These are phyloP conservation scores for Oenanthe oenanthe DNA, from an alignment of 2,113 vertebrate species.

Conservation along the genomic window DNA sequence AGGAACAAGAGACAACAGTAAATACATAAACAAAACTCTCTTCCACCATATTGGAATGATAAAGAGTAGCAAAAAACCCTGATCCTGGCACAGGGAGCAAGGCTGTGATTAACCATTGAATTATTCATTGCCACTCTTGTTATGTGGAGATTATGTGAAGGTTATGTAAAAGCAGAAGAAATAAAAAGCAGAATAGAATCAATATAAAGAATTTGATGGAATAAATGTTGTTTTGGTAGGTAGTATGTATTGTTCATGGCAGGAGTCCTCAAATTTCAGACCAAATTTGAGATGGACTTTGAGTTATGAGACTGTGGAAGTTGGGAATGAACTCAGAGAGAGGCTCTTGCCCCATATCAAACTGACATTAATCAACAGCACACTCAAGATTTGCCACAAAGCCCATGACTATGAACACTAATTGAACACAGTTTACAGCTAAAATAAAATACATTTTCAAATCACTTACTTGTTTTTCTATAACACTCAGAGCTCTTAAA, in stretches of 20 bases:
- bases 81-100: not conserved
- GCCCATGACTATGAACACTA: not conserved
- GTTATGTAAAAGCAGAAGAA: not conserved
- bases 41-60: not conserved
- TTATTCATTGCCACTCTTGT: not conserved
- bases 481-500: not conserved
- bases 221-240: not conserved
- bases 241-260: not conserved
- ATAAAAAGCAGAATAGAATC: not conserved
- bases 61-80: not conserved
- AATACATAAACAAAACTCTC: not conserved
- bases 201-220: not conserved
- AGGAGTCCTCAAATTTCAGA: not conserved
- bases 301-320: not conserved
- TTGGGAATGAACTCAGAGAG: not conserved
- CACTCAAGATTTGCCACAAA: not conserved
- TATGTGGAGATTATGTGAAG: not conserved
- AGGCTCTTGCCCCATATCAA: not conserved
- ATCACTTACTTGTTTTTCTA: not conserved
- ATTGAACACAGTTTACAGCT: not conserved
- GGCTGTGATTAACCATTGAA: not conserved
- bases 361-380: not conserved
- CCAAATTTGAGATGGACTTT: not conserved
- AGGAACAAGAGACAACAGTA: not conserved
- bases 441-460: not conserved